These are phyloP conservation scores for Apantesis nais DNA, from an alignment of 2,888 invertebrate genomes.

Conservation along the genomic window DNA sequence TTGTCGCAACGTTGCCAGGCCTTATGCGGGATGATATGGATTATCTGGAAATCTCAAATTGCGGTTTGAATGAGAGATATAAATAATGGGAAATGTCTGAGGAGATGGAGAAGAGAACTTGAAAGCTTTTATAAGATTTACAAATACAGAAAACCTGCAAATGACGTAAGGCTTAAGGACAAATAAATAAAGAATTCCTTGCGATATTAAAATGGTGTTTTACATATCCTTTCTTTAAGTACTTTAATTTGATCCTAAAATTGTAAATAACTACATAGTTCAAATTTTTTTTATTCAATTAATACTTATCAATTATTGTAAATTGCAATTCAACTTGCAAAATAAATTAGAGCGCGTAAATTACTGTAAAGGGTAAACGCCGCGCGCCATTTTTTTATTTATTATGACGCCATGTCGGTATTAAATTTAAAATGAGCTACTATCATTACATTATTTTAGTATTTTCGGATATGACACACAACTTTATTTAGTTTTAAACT, in stretches of 20 bases:
- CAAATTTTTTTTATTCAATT: too few species aligned
- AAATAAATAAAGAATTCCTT: neutral
- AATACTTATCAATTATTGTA: too few species aligned
- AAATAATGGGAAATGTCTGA: constrained; percentile 35
- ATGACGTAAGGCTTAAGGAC: neutral
- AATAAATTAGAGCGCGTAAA: neutral
- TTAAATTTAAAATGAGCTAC: neutral
- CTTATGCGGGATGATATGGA: constrained; percentile 36
- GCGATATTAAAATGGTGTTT: neutral
- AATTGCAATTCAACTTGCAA: neutral
- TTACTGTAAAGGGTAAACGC: neutral
- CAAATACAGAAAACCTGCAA: neutral
- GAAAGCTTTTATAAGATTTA: constrained; percentile 12
- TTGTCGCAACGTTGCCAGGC: constrained; percentile 39
- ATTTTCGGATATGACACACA: too few species aligned
- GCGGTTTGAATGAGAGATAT: constrained; percentile 26
- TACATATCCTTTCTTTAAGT: neutral
- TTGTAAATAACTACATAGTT: too few species aligned
- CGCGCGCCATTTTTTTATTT: neutral
- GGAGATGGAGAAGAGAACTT: constrained; percentile 13
- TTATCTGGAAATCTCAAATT: constrained; percentile 41
- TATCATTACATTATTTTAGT: too few species aligned
- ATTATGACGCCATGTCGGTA: neutral
- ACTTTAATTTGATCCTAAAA: neutral
- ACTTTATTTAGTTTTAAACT: too few species aligned